Percentiles rank a stretch among this genome's conserved stretches.
These are phyloP conservation scores for Hirudinaria manillensis DNA, from an alignment of 2,888 invertebrate species.

Conservation along the genomic window DNA sequence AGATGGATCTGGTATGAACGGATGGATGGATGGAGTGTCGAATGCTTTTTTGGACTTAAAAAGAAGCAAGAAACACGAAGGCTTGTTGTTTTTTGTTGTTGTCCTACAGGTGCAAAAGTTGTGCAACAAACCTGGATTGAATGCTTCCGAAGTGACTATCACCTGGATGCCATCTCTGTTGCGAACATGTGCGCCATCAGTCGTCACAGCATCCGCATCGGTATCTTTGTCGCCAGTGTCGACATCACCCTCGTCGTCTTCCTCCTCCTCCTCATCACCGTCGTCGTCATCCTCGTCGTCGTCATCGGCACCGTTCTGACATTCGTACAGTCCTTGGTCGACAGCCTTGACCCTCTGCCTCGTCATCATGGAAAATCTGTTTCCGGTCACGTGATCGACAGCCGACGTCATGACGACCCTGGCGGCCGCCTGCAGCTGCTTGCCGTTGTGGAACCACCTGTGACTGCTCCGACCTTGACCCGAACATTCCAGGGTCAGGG, in stretches of 20 bases:
- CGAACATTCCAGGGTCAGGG: slow-evolving; percentile 13
- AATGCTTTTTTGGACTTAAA: background rate
- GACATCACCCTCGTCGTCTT: slow-evolving; percentile 18
- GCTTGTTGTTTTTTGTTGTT: too few relatives aligned
- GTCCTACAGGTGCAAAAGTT: too few relatives aligned
- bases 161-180: slow-evolving; percentile 5
- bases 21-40: background rate
- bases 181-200: background rate
- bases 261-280: slow-evolving; percentile 23
- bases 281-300: slow-evolving; percentile 16
- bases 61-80: too few relatives aligned
- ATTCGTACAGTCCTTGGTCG: slow-evolving; percentile 16
- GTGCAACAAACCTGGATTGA: background rate
- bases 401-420: slow-evolving; percentile 23
- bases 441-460: slow-evolving; percentile 16
- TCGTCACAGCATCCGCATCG: background rate
- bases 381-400: slow-evolving; percentile 9
- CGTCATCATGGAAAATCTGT: slow-evolving; percentile 17
- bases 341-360: background rate
- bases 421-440: background rate
- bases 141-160: background rate
- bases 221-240: slow-evolving; percentile 1
- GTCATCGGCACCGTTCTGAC: background rate
- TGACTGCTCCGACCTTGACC: background rate
- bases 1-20: slow-evolving; percentile 14